phyloP scores from a whole-genome alignment of 2,888 invertebrate species.

The Eubasilissa splendida region DNA sequence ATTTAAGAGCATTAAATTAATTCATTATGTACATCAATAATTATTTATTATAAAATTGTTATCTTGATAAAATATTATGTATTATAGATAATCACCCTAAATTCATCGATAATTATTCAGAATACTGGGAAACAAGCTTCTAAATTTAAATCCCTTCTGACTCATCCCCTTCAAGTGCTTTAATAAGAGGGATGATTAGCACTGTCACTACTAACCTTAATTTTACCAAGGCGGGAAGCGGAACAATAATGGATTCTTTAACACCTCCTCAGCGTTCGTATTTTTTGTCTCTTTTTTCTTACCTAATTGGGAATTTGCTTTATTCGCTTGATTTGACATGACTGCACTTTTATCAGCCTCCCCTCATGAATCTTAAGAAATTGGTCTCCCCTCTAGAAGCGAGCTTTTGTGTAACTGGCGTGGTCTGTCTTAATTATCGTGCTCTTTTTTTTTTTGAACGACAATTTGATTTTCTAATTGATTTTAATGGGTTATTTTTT shows the following conservation, averaged over 20 bases:
- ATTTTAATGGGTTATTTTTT: too few species aligned
- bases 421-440: slow-evolving; percentile 50
- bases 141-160: not conserved
- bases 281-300: slow-evolving; percentile 38
- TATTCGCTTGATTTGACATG: slow-evolving; percentile 55
- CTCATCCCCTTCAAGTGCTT: slow-evolving; percentile 36
- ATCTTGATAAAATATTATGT: too few species aligned
- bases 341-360: slow-evolving; percentile 44
- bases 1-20: too few species aligned
- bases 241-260: slow-evolving; percentile 33
- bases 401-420: slow-evolving; percentile 46
- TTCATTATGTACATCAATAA: not conserved
- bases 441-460: too few species aligned
- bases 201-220: slow-evolving; percentile 57
- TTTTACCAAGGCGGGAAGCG: slow-evolving; percentile 32
- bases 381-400: slow-evolving; percentile 40
- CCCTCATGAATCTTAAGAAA: slow-evolving; percentile 41
- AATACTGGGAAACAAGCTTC: slow-evolving; percentile 9
- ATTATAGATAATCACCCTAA: not conserved
- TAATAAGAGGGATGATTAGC: slow-evolving; percentile 52
- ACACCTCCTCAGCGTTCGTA: slow-evolving; percentile 39
- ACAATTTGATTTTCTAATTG: too few species aligned
- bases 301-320: slow-evolving; percentile 57
- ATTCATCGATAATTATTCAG: slow-evolving; percentile 3
- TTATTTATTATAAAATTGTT: not conserved